Base-by-base conservation (phyloP, 2,113 vertebrate species). In the Lophotis ruficrista region DNA sequence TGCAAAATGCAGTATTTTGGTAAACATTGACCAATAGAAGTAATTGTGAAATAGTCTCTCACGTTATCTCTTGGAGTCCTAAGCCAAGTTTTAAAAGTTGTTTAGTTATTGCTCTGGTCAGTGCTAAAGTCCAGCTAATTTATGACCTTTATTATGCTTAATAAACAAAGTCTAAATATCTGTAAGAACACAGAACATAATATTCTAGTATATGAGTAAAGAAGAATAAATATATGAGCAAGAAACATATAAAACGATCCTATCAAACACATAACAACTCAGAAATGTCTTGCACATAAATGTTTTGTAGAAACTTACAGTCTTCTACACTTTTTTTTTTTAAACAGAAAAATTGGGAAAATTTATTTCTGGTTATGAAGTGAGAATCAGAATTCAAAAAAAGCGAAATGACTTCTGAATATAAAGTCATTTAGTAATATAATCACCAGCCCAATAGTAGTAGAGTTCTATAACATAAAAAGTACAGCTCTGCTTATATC, bases 31-130 rank as follows among this genome's bases (percentile, higher is more conserved):
- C 45, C 57, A 54, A 48, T 31, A 56, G 9, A 82, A 87, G n/a
- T 75, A 83, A 92, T 45, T 90, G 35, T 81, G 83, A 92, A 96
- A 94, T 5, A 73, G 62, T 43, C 54, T 64, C 41, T 70, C 43
- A 30, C 23, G 37, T 64, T 66, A 51, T 77, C 64, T 92, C 64
- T 53, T 1, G 3, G 51, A 54, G 64, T 38, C 33, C 60, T 75
- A 94, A 80, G 83, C 75, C 71, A 93, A 89, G 35, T 94, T 90
- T 87, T 73, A 62, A 21, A 94, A 92, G 58, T 70, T 70, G 51
- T 47, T 90, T 83, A 66, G 64, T 56, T 88, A 83, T 33, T 71
- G 64, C 60, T 92, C 37, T 88, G 68, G 37, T 94, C 41, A 51
- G 61, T 48, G 53, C 53, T 89, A 1, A 8, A 90, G 76, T 91